phyloP scores from a whole-genome alignment of 2,888 invertebrate genomes.

The Drosophila fungiperda region DNA sequence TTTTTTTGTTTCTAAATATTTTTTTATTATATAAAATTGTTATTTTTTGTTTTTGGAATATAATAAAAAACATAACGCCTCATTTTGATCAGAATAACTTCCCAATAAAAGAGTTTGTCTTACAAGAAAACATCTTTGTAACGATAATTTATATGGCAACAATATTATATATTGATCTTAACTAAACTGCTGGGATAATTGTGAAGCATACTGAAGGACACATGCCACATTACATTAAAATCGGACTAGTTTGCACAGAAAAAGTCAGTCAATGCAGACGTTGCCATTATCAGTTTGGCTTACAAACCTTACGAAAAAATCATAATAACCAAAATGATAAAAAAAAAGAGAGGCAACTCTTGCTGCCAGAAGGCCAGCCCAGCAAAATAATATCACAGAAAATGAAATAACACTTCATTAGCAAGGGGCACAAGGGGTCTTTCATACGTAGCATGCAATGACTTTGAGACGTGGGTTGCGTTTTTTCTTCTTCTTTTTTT shows the following conservation, averaged over 20 bases:
- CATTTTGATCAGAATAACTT: background rate
- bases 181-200: too few species aligned
- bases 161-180: background rate
- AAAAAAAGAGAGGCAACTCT: slow-evolving; percentile 11
- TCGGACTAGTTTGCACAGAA: background rate
- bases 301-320: background rate
- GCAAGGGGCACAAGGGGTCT: slow-evolving; percentile 34
- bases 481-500: background rate
- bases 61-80: background rate
- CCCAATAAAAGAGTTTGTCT: background rate
- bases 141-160: background rate
- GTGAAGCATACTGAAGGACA: background rate
- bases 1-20: too few species aligned
- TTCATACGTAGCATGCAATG: slow-evolving; percentile 40
- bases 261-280: background rate
- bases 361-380: slow-evolving; percentile 14
- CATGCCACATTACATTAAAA: background rate
- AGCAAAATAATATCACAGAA: slow-evolving; percentile 44
- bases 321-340: background rate
- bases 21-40: background rate
- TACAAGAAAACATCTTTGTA: background rate
- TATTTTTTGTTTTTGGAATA: background rate
- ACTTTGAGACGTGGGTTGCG: slow-evolving; percentile 56
- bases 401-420: slow-evolving; percentile 79
- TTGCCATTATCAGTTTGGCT: background rate